Evolutionary conservation across 2,797 vertebrate species (phyloP), one percentile per base, ranked within the genome.

Genomic region (Characodon lateralis): DNA sequence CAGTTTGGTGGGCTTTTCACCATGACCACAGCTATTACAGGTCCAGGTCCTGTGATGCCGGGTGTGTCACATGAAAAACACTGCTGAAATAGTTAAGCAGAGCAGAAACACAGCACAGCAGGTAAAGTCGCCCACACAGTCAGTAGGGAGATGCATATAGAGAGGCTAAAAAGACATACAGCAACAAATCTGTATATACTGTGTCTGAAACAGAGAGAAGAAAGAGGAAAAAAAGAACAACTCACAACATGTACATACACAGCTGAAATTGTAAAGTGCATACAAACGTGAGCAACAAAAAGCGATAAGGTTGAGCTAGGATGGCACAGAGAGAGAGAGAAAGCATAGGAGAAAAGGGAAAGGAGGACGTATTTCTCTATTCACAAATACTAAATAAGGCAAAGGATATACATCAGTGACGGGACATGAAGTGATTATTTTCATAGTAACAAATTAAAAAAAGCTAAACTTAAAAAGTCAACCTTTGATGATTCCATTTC

Each of bases 81-180:
- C 43, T 22, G 41, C n/a, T n/a, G 51, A 69, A 56, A 43, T 43
- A 69, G 63, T 43, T 75, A 41, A 75, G 73, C 59, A 51, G 59
- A 51, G 74, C 74, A 31, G 31, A n/a, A 43, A 58, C 51, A 55
- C 24, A 53, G 31, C 61, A 26, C 59, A 74, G 73, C 59, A 53
- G 63, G 73, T 66, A 31, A 13, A 39, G 59, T 41, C 73, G 65
- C 61, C 63, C 61, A 76, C 74, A 46, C 74, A 76, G 63, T 76
- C 74, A 43, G 65, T 5, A 41, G 59, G 51, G 74, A 24, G 63
- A 56, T 3, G 26, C 58, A 31, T 48, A 48, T 51, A 50, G 26
- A 50, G 26, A 73, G 24, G 68, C n/a, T n/a, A 51, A 65, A 74
- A 59, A 28, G 28, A 53, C 31, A 68, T 26, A 53, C 41, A 61